Base-by-base conservation (phyloP, 1,140 invertebrate species). In the Luehdorfia chinensis region DNA sequence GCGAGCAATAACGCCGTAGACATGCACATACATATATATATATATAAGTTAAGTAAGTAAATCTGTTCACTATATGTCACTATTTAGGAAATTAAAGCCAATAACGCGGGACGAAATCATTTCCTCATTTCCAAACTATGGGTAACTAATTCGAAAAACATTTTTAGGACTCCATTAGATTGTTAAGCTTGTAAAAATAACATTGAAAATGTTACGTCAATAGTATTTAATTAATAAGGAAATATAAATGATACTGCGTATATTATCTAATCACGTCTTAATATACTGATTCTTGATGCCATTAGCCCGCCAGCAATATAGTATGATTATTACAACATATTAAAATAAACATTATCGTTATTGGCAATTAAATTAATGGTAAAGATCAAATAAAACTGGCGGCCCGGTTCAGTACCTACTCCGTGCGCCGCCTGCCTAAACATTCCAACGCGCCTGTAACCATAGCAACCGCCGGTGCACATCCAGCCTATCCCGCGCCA, bases 391-490 rank as follows among this genome's bases (percentile, higher is more conserved):
- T 53, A 59, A 54, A 64, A 63, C 67, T 62, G 66, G 66, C 66
- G 75, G 74, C 73, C 66, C 72, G 75, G 73, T 72, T 60, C 66
- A 65, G 68, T 55, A 58, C 56, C 61, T 46, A 50, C 51, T 55
- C 59, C 55, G 57, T 66, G 55, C 56, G 59, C 47, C 58, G 53
- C 49, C 48, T 55, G 46, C 52, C 60, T 56, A 63, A 63, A 52
- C 59, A 79, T 81, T 79, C 79, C 77, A 79, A 71, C 69, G 66
- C 71, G 66, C 71, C 59, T 52, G 77, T 85, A 64, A 60, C 73
- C 75, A 85, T 85, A 61, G 79, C 58, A 75, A 85, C 81, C 59
- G 62, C 47, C 59, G 54, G 41, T 53, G 46, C 54, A 66, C 54
- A 36, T 54, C 61, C 32, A 50, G 39, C 61, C 60, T 39, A 57